Percentiles rank a stretch among this genome's conserved stretches.
Evolutionary conservation across 35 echinoderm and acorn worm genomes (phyloP).

Genomic region (Ptychodera flava): DNA sequence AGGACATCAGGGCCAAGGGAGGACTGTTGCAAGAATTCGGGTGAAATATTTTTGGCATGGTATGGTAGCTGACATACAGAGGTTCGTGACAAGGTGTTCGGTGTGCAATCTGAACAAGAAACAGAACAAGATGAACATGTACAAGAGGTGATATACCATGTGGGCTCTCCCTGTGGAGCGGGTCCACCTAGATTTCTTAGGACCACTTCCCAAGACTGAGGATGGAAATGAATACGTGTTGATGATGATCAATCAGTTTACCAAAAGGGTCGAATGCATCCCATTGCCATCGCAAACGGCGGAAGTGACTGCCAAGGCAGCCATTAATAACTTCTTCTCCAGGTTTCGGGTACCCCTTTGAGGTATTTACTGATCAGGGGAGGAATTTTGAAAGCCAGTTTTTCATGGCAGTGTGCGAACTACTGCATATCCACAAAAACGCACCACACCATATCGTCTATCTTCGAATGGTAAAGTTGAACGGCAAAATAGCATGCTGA

Average conservation of each 20-base stretch:
- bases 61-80: background rate
- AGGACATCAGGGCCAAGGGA: slow-evolving; percentile 4
- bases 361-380: slow-evolving; percentile 15
- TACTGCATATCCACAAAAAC: background rate
- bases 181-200: slow-evolving; percentile 31
- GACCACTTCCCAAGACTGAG: background rate
- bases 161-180: slow-evolving; percentile 40
- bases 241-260: slow-evolving; percentile 6
- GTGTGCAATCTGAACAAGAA: slow-evolving; percentile 15
- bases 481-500: background rate
- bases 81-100: background rate
- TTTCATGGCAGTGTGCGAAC: background rate
- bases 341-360: slow-evolving; percentile 9
- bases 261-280: background rate
- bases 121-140: background rate
- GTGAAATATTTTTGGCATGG: slow-evolving; percentile 29
- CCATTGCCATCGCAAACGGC: slow-evolving; percentile 18
- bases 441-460: slow-evolving; percentile 7
- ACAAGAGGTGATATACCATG: slow-evolving; percentile 11
- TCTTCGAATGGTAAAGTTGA: slow-evolving; percentile 23
- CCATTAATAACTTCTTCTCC: slow-evolving; percentile 9
- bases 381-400: slow-evolving; percentile 6
- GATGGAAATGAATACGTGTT: slow-evolving; percentile 1
- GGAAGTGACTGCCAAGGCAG: slow-evolving; percentile 16
- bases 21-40: background rate